Percentiles rank a stretch among this genome's conserved stretches.
phyloP scores from a whole-genome alignment of 2,113 vertebrate genomes.

The Microtus montanus region DNA sequence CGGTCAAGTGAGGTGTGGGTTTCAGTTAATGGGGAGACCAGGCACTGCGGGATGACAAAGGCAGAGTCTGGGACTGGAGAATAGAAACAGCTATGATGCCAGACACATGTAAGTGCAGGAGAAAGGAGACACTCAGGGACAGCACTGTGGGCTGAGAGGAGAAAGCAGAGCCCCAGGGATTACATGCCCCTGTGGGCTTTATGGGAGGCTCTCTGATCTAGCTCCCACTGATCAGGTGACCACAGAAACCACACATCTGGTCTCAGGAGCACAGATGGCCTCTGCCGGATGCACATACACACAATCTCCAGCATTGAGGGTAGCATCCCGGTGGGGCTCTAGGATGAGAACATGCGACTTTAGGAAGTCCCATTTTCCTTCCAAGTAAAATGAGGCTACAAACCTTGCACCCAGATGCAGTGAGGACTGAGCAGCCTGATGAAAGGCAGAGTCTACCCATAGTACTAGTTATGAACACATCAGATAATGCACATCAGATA shows the following conservation, averaged over 20 bases:
- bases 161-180: conserved; percentile 82
- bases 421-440: neutral
- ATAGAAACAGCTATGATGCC: conserved; percentile 86
- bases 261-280: neutral
- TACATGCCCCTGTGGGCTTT: conserved; percentile 81
- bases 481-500: neutral
- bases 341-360: neutral
- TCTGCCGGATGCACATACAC: neutral
- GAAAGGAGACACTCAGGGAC: conserved; percentile 84
- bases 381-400: neutral
- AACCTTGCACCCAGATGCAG: neutral
- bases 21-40: conserved; percentile 82
- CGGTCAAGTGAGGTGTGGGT: conserved; percentile 83
- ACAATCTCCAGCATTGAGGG: neutral
- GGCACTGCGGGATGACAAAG: conserved; percentile 87
- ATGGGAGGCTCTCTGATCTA: conserved; percentile 71
- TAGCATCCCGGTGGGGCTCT: neutral
- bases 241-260: conserved; percentile 61
- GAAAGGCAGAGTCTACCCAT: neutral
- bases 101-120: conserved; percentile 88
- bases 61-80: conserved; percentile 65
- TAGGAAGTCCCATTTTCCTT: neutral
- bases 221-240: conserved; percentile 76
- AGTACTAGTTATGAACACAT: neutral
- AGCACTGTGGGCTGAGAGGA: conserved; percentile 69